A percentile compares a stretch with the other conserved stretches of the same genome.
Evolutionary conservation across 2,888 invertebrate species (phyloP).

Genomic region (Sceliomorpha sp.): DNA sequence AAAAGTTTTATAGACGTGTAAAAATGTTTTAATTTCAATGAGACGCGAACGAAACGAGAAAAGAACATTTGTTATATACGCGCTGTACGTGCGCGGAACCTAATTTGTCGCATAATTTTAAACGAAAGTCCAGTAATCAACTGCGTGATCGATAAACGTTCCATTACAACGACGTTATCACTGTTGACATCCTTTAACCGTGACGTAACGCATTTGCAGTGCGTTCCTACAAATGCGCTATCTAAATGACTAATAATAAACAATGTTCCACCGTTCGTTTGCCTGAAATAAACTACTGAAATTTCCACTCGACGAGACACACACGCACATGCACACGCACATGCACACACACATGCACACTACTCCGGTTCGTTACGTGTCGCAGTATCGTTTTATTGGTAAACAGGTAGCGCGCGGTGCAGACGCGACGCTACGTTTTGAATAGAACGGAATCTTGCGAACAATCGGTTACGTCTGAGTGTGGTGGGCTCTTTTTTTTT

Average conservation of each 20-base stretch:
- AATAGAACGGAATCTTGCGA: slow-evolving; percentile 3
- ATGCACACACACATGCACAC: no score
- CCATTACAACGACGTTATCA: no score
- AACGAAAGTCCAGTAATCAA: no score
- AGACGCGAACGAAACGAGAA: no score
- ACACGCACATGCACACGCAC: no score
- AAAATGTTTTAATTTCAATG: no score
- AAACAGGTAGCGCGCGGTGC: background rate
- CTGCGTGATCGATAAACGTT: no score
- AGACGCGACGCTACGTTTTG: background rate
- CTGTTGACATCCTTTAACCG: background rate
- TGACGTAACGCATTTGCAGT: background rate
- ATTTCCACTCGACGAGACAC: slow-evolving; percentile 4
- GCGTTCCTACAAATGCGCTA: background rate
- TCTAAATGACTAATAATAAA: slow-evolving; percentile 1
- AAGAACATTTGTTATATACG: no score
- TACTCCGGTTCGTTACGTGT: background rate
- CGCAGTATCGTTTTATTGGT: background rate
- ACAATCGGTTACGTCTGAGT: slow-evolving; percentile 4
- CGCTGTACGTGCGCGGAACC: no score
- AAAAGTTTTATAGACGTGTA: no score
- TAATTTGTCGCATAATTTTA: no score
- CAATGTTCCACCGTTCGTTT: background rate
- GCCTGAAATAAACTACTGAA: slow-evolving; percentile 1
- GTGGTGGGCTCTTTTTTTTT: background rate